These are phyloP conservation scores for Balanococcus diminutus DNA, from an alignment of 2,888 invertebrate species.

Conservation along the genomic window DNA sequence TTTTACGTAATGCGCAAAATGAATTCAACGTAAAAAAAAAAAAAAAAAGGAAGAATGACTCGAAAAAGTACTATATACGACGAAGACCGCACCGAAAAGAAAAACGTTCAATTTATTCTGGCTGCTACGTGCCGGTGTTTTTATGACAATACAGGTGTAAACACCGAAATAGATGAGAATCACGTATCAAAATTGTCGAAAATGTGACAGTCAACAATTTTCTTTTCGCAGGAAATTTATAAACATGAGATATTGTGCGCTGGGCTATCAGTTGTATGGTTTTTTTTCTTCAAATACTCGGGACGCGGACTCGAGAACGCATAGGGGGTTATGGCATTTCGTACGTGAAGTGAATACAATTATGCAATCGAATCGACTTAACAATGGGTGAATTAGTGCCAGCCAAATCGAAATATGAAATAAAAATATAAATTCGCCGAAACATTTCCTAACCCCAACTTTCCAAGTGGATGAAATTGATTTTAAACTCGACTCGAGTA, in stretches of 20 bases:
- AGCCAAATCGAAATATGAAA: constrained; percentile 15
- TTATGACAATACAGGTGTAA: constrained; percentile 36
- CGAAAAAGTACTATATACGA: background rate
- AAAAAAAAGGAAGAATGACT: background rate
- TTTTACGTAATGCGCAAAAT: background rate
- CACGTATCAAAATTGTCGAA: constrained; percentile 39
- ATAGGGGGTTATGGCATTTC: constrained; percentile 3
- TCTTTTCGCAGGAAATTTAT: constrained; percentile 34
- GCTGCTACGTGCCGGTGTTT: constrained; percentile 21
- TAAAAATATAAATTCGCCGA: constrained; percentile 36
- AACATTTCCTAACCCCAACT: constrained; percentile 5
- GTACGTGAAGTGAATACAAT: constrained; percentile 34
- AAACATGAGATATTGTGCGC: constrained; percentile 32
- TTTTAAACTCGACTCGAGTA: constrained; percentile 26
- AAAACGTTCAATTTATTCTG: constrained; percentile 28
- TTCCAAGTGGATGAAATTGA: constrained; percentile 31
- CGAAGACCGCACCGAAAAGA: background rate
- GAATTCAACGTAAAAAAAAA: background rate
- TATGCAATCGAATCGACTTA: constrained; percentile 12
- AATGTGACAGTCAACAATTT: constrained; percentile 29
- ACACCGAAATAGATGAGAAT: constrained; percentile 26
- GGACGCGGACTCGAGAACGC: background rate
- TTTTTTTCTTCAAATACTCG: background rate
- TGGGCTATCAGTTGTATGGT: background rate
- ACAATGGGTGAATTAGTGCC: constrained; percentile 39